Percentiles rank a stretch among this genome's conserved stretches.
phyloP scores from a whole-genome alignment of 1,140 invertebrate species.

The Coenobita brevimanus region DNA sequence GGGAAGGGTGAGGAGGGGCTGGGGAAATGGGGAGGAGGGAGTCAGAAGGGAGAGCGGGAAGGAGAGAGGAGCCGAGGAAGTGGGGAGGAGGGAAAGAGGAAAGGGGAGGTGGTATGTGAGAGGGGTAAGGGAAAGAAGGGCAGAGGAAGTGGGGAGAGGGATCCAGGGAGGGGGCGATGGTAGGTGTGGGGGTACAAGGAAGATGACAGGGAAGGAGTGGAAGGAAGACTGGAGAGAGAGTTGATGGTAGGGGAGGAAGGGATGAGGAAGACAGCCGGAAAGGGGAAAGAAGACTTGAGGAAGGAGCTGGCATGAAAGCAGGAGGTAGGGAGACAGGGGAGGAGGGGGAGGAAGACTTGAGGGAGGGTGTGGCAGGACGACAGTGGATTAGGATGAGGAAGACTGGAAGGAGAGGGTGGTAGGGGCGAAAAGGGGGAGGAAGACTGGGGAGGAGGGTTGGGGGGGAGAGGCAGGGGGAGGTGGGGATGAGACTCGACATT shows the following conservation, averaged over 20 bases:
- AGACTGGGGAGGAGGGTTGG: not conserved
- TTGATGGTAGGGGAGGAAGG: not conserved
- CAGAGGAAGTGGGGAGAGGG: not conserved
- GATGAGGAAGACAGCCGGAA: not conserved
- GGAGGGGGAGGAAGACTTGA: not conserved
- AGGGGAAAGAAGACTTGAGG: not conserved
- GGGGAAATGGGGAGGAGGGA: not conserved
- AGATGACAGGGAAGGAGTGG: not conserved
- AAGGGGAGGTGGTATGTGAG: not conserved
- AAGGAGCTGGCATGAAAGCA: no score
- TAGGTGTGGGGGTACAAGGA: not conserved
- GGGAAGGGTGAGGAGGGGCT: not conserved
- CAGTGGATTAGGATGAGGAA: not conserved
- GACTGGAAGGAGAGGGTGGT: not conserved
- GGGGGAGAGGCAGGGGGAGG: not conserved
- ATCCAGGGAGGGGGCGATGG: no score
- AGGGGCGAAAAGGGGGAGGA: not conserved
- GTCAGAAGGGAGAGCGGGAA: not conserved
- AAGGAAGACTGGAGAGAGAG: no score
- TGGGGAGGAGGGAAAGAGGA: not conserved
- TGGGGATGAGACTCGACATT: not conserved
- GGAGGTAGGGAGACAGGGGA: not conserved
- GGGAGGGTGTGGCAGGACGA: not conserved
- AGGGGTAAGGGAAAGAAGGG: not conserved
- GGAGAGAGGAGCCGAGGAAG: not conserved